A percentile compares a stretch with the other conserved stretches of the same genome.
phyloP scores from a whole-genome alignment of 2,113 vertebrate genomes.

The Vidua macroura region DNA sequence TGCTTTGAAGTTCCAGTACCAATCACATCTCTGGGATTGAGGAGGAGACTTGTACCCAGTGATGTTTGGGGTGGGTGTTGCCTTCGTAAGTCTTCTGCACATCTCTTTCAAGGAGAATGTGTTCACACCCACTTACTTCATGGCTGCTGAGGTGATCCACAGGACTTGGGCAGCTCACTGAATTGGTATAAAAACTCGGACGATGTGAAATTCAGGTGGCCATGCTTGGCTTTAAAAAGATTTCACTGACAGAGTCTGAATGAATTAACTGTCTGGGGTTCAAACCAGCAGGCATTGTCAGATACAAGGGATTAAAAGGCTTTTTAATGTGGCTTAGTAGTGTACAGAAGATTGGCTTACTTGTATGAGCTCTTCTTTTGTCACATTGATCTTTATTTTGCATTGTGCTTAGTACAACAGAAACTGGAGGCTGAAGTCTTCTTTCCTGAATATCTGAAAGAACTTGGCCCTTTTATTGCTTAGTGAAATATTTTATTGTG shows the following conservation, averaged over 20 bases:
- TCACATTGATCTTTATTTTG: slow-evolving; percentile 57
- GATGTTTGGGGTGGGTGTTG: neutral
- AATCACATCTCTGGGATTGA: neutral
- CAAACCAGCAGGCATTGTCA: slow-evolving; percentile 46
- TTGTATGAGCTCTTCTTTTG: slow-evolving; percentile 36
- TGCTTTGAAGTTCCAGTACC: neutral
- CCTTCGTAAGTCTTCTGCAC: neutral
- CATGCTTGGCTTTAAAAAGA: neutral
- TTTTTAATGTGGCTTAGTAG: slow-evolving; percentile 57
- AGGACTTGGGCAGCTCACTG: neutral
- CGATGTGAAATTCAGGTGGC: neutral
- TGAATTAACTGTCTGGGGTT: neutral
- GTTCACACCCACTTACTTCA: neutral
- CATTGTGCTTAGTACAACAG: slow-evolving; percentile 57
- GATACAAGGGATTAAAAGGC: slow-evolving; percentile 46
- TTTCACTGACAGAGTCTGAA: slow-evolving; percentile 1
- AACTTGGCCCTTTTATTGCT: neutral
- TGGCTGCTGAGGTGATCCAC: neutral
- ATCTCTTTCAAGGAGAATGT: neutral
- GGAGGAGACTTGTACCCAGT: neutral
- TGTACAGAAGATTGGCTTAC: slow-evolving; percentile 54
- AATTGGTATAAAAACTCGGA: neutral
- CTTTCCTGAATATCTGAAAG: neutral
- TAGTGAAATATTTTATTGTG: neutral
- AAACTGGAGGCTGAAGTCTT: neutral